Conservation (phyloP, 1,140 invertebrate genomes). For the Conopomorpha cramerella region DNA sequence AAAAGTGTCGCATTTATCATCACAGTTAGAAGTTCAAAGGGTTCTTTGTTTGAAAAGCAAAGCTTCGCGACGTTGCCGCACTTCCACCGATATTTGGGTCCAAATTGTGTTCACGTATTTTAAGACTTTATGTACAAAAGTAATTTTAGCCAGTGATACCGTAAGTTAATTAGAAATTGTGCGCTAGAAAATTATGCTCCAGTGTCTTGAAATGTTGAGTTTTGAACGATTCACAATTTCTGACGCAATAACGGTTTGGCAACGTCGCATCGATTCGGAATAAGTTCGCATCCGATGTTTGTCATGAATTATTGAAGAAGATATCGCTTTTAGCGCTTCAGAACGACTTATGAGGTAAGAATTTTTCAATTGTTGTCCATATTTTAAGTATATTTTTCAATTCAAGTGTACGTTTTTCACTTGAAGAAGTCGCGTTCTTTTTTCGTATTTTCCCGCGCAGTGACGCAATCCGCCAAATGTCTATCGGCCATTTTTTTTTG, state of each 20-base stretch:
- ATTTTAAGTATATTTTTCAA: too few relatives aligned
- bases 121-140: too few relatives aligned
- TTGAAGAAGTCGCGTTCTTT: too few relatives aligned
- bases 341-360: constrained; percentile 45
- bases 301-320: constrained; percentile 41
- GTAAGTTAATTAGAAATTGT: too few relatives aligned
- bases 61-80: constrained; percentile 45
- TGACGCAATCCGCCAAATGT: constrained; percentile 41
- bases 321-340: constrained; percentile 16
- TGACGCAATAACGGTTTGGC: constrained; percentile 54
- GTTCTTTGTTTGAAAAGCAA: constrained; percentile 23
- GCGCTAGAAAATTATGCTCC: constrained; percentile 22
- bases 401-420: too few relatives aligned
- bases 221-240: constrained; percentile 41
- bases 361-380: constrained; percentile 5
- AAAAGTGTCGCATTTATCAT: too few relatives aligned
- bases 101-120: too few relatives aligned
- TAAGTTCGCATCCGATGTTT: constrained; percentile 24
- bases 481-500: constrained; percentile 32
- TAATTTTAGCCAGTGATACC: too few relatives aligned
- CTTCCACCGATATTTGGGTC: too few relatives aligned
- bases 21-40: too few relatives aligned
- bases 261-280: constrained; percentile 40
- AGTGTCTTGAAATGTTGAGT: constrained; percentile 46
- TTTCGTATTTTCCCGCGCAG: constrained; percentile 44